Evolutionary conservation across 2,113 vertebrate genomes (phyloP).

Genomic region (Abramis brama): DNA sequence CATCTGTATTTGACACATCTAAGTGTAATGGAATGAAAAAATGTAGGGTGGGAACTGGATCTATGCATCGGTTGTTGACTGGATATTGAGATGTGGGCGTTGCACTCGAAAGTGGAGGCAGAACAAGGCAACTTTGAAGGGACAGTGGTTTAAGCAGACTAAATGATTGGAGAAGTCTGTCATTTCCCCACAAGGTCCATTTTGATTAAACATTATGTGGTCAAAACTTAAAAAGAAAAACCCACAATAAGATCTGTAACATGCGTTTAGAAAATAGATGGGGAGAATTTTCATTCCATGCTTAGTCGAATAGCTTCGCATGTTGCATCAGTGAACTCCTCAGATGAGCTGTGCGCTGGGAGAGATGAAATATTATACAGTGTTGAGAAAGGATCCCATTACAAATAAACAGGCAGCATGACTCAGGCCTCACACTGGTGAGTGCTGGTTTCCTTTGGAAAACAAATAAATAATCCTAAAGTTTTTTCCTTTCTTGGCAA

Average conservation of each 20-base stretch:
- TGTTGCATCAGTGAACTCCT: conserved; percentile 49
- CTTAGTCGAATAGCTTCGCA: background rate
- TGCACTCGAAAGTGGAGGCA: no score
- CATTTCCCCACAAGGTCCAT: no score
- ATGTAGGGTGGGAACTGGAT: background rate
- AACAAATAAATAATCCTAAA: conserved; percentile 78
- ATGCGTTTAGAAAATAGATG: background rate
- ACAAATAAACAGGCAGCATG: conserved; percentile 79
- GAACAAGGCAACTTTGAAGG: no score
- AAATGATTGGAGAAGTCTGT: no score
- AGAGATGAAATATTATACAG: conserved; percentile 67
- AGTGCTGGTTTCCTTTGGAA: conserved; percentile 73
- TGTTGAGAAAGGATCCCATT: conserved; percentile 74
- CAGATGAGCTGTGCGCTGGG: conserved; percentile 67
- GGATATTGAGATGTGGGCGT: background rate
- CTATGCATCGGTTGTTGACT: background rate
- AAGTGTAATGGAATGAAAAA: background rate
- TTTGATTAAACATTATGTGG: no score
- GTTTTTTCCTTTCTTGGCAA: conserved; percentile 62
- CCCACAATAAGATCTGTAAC: background rate
- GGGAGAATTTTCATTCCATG: background rate
- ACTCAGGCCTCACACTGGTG: conserved; percentile 73
- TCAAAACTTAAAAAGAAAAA: no score
- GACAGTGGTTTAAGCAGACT: no score
- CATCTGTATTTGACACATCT: background rate